Evolutionary conservation across 1,140 invertebrate species (phyloP), one percentile per base, ranked within the genome.

Genomic region (Chrysopa pallens): DNA sequence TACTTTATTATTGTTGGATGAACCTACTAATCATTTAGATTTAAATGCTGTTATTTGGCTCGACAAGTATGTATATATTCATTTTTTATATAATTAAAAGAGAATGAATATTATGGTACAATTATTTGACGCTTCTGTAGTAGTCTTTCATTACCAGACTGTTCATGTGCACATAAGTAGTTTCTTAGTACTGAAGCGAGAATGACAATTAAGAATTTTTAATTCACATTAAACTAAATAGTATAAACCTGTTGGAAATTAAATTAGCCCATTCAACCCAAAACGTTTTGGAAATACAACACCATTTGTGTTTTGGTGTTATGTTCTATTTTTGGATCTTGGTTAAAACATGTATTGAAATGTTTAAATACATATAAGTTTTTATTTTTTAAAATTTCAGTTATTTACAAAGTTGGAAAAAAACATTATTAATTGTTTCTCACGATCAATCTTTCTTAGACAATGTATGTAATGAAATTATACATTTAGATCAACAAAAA

Each of bases 391-490:
- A 9, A 42, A 35, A 54, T 63, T 61, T 33, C 50, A 83, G 80
- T 59, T 97, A 97, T 63, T 67, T 98, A 11, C 91, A 97, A 72
- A 75, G 72, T 2, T 99, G 94, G 94, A 96, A 97, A 61, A 97
- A 98, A 56, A 98, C 95, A 0, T 63, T 98, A 2, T 59, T 98
- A 4, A 86, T 99, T 44, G 94, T 98, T 8, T 98, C 94, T 53
- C 95, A 99, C 72, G 94, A 99, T 69, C 93, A 98, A 62, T 94
- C 90, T 55, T 99, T 99, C 68, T 78, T 99, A 43, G 94, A 99
- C 59, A 97, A 97, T 58, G 92, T 99, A 4, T 98, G 94, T 60
- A 96, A 96, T 48, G 95, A 99, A 66, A 90, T 99, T 37, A 91
- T 99, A 46, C 94, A 98, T 63, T 67, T 99, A 42, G 92, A 98